phyloP scores from a whole-genome alignment of 2,797 vertebrate species.

The Coregonus suidteri region DNA sequence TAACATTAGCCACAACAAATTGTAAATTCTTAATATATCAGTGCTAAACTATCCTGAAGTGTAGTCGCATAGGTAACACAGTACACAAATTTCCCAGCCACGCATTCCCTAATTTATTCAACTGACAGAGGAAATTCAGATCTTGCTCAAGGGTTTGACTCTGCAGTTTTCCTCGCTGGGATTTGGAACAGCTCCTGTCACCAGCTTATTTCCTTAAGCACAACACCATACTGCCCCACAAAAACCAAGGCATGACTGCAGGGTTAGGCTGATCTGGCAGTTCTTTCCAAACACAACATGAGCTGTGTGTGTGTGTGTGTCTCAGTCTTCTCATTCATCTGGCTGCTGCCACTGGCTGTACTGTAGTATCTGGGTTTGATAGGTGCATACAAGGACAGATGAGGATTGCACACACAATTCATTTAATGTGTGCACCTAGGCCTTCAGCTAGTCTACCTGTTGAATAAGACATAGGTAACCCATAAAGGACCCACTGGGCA shows the following conservation, averaged over 20 bases:
- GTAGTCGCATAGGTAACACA: slow-evolving; percentile 56
- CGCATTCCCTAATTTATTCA: slow-evolving; percentile 57
- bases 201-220: slow-evolving; percentile 46
- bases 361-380: slow-evolving; percentile 21
- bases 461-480: not conserved
- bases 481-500: not conserved
- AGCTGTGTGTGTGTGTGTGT: slow-evolving; percentile 15
- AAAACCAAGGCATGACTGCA: slow-evolving; percentile 22
- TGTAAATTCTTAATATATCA: not conserved
- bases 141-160: slow-evolving; percentile 41
- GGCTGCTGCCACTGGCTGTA: slow-evolving; percentile 34
- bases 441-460: not conserved
- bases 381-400: not conserved
- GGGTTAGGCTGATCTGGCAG: slow-evolving; percentile 12
- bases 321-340: not conserved
- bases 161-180: slow-evolving; percentile 43
- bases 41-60: slow-evolving; percentile 39
- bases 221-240: slow-evolving; percentile 47
- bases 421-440: not conserved
- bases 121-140: slow-evolving; percentile 51
- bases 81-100: slow-evolving; percentile 48
- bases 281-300: slow-evolving; percentile 17
- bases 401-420: not conserved
- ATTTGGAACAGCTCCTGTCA: slow-evolving; percentile 51
- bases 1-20: too few species aligned